Conservation (phyloP, 2,113 vertebrate species). For the Neogale vison region DNA sequence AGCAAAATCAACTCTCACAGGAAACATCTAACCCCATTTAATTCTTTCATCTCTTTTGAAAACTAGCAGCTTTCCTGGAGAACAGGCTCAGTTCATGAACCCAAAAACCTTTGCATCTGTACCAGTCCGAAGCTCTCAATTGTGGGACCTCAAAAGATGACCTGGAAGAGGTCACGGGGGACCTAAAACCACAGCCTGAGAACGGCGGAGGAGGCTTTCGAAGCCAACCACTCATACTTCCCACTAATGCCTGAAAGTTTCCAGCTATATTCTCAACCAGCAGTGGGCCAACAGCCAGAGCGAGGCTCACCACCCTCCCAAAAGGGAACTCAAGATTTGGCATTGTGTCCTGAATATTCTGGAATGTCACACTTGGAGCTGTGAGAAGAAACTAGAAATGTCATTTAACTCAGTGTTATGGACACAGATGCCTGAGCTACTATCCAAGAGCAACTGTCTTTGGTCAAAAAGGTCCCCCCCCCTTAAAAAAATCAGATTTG, state of each 20-base stretch:
- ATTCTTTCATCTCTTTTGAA: neutral
- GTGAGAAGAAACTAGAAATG: neutral
- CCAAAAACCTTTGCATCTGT: neutral
- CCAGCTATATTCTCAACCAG: neutral
- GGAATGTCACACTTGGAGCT: neutral
- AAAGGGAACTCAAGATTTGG: neutral
- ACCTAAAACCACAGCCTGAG: neutral
- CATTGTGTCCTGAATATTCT: neutral
- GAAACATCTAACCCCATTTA: neutral
- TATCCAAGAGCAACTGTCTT: neutral
- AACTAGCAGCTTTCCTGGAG: neutral
- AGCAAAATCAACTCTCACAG: constrained; percentile 43
- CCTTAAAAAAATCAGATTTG: constrained; percentile 12
- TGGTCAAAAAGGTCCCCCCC: neutral
- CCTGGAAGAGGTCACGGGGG: neutral
- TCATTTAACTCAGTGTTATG: neutral
- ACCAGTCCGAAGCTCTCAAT: neutral
- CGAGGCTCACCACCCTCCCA: neutral
- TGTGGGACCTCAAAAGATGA: neutral
- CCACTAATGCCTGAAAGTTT: neutral
- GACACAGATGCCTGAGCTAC: neutral
- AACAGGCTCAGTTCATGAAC: neutral
- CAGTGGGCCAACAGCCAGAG: neutral
- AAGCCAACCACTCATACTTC: neutral
- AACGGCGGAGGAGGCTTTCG: neutral